Evolutionary conservation across 1,140 invertebrate species (phyloP).

Genomic region (Leucophenga varia): DNA sequence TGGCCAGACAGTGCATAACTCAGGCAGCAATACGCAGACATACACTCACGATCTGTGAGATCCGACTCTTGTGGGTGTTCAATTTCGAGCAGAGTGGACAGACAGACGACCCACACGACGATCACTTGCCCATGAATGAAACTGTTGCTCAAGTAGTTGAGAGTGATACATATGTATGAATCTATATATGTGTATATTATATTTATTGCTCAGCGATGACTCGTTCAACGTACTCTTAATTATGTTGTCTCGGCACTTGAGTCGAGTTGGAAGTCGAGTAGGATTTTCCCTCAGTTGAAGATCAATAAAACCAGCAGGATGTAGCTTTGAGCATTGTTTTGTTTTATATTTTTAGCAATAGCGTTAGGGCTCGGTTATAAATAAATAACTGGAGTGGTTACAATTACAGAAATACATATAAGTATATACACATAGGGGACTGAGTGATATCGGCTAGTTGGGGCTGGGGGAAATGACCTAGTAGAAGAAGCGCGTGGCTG

Average conservation of each 20-base stretch:
- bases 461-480: too few species aligned
- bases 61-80: slow-evolving; percentile 20
- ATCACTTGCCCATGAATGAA: slow-evolving; percentile 26
- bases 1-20: slow-evolving; percentile 23
- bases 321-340: slow-evolving; percentile 9
- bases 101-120: slow-evolving; percentile 5
- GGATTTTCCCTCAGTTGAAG: slow-evolving; percentile 26
- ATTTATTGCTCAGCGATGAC: slow-evolving; percentile 33
- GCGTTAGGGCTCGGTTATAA: slow-evolving; percentile 22
- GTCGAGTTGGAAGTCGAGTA: slow-evolving; percentile 9
- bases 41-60: too few species aligned
- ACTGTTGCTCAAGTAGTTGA: slow-evolving; percentile 11
- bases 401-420: slow-evolving; percentile 16
- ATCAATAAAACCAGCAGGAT: slow-evolving; percentile 23
- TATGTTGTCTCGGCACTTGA: slow-evolving; percentile 34
- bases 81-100: slow-evolving; percentile 13
- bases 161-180: slow-evolving; percentile 10
- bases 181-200: slow-evolving; percentile 6
- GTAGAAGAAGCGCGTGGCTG: slow-evolving; percentile 33
- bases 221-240: slow-evolving; percentile 19
- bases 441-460: slow-evolving; percentile 22
- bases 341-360: slow-evolving; percentile 10
- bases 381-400: slow-evolving; percentile 31
- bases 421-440: slow-evolving; percentile 28
- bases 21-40: slow-evolving; percentile 3